Percentiles rank a stretch among this genome's conserved stretches.
These are phyloP conservation scores for Acridotheres tristis DNA, from an alignment of 2,797 vertebrate genomes.

Conservation along the genomic window DNA sequence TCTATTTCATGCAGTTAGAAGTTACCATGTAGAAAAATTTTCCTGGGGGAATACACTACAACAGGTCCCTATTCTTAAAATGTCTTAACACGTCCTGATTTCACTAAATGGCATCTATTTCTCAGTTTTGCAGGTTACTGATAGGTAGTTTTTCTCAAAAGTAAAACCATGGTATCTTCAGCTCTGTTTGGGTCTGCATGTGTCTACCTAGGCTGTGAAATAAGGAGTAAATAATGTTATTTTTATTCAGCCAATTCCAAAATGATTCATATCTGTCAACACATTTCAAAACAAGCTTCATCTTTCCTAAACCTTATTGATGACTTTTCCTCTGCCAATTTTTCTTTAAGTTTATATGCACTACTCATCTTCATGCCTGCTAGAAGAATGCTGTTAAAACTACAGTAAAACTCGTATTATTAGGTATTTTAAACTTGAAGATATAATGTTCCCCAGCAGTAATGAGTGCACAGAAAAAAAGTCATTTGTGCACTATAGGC, in stretches of 20 bases:
- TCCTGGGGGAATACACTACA: neutral
- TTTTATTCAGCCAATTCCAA: neutral
- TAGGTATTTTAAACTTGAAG: neutral
- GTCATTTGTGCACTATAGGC: neutral
- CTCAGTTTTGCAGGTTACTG: neutral
- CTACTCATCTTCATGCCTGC: neutral
- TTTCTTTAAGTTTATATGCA: neutral
- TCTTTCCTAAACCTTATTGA: neutral
- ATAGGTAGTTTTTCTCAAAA: neutral
- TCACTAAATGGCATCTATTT: neutral
- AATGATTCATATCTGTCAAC: neutral
- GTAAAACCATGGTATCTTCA: neutral
- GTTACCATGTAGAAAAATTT: neutral
- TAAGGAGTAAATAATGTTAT: neutral
- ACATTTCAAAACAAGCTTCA: neutral
- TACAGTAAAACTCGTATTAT: neutral
- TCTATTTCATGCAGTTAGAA: neutral
- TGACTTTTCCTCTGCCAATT: neutral
- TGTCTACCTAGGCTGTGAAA: neutral
- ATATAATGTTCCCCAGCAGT: neutral
- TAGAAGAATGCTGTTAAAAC: neutral
- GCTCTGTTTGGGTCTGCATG: neutral
- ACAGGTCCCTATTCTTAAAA: neutral
- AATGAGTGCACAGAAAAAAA: neutral
- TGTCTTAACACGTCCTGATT: neutral